phyloP scores from a whole-genome alignment of 2,888 invertebrate species.

The Ormia ochracea region DNA sequence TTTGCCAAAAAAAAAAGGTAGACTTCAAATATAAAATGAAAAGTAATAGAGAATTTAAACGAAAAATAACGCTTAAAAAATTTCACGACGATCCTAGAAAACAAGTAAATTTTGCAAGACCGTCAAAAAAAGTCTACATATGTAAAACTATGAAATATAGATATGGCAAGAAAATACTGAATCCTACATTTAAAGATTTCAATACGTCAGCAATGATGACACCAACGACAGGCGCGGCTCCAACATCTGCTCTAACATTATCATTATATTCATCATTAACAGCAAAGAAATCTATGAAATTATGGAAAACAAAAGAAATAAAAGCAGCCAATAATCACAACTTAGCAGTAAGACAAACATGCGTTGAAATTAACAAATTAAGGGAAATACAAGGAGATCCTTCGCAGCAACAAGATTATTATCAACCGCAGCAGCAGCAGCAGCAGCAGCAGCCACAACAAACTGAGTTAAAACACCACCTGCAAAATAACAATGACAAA shows the following conservation, averaged over 20 bases:
- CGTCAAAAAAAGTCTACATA: neutral
- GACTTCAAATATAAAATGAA: conserved; percentile 37
- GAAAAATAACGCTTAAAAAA: conserved; percentile 22
- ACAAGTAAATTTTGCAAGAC: neutral
- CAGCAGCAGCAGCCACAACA: conserved; percentile 35
- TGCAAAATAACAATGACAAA: conserved; percentile 51
- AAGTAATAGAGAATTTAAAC: conserved; percentile 50
- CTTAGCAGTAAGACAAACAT: conserved; percentile 53
- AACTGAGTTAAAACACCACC: conserved; percentile 37
- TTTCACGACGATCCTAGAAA: conserved; percentile 2
- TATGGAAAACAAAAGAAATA: conserved; percentile 21
- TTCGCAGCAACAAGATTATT: conserved; percentile 29
- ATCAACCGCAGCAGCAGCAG: conserved; percentile 1
- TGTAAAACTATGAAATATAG: conserved; percentile 31
- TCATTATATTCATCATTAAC: conserved; percentile 10
- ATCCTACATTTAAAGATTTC: conserved; percentile 1
- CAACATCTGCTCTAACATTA: neutral
- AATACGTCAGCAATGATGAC: conserved; percentile 25
- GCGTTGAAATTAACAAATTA: conserved; percentile 58
- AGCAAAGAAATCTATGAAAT: conserved; percentile 6
- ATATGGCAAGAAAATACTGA: conserved; percentile 20
- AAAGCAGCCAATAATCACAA: conserved; percentile 26
- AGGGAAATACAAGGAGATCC: conserved; percentile 72
- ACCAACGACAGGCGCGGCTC: neutral
- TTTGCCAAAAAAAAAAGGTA: neutral